A percentile compares a stretch with the other conserved stretches of the same genome.
These are phyloP conservation scores for Globodera rostochiensis DNA, from an alignment of 1,140 invertebrate species.

Conservation along the genomic window DNA sequence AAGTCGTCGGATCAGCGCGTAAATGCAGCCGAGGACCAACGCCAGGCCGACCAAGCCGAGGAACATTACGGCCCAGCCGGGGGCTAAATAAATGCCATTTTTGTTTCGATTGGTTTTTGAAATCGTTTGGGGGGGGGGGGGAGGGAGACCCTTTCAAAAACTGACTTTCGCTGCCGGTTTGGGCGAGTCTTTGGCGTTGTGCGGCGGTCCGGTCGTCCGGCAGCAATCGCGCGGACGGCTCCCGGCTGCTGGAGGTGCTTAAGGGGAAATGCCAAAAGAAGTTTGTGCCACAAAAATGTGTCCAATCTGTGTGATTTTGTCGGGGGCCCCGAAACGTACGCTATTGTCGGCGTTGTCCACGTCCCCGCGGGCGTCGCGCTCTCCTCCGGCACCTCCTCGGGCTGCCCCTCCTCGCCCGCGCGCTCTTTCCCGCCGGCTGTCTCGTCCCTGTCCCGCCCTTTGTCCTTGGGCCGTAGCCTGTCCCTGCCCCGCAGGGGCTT, in stretches of 20 bases:
- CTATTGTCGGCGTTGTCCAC: background rate
- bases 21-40: constrained; percentile 57
- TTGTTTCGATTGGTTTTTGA: background rate
- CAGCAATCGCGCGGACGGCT: constrained; percentile 51
- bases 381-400: background rate
- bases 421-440: background rate
- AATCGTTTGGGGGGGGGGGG: too few species aligned
- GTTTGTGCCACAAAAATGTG: background rate
- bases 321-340: background rate
- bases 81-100: constrained; percentile 53
- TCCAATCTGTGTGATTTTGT: background rate
- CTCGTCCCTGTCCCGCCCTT: background rate
- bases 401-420: background rate
- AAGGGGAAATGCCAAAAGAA: constrained; percentile 14
- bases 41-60: constrained; percentile 57
- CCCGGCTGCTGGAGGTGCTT: constrained; percentile 54
- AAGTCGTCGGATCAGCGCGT: constrained; percentile 57
- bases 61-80: constrained; percentile 65
- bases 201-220: constrained; percentile 39
- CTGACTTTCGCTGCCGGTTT: constrained; percentile 46
- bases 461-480: too few species aligned
- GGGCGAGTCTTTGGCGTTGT: constrained; percentile 35
- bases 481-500: background rate
- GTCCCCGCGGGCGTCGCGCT: background rate
- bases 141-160: too few species aligned